Evolutionary conservation across 35 echinoderm and acorn worm species (phyloP).

Genomic region (Apostichopus japonicus): DNA sequence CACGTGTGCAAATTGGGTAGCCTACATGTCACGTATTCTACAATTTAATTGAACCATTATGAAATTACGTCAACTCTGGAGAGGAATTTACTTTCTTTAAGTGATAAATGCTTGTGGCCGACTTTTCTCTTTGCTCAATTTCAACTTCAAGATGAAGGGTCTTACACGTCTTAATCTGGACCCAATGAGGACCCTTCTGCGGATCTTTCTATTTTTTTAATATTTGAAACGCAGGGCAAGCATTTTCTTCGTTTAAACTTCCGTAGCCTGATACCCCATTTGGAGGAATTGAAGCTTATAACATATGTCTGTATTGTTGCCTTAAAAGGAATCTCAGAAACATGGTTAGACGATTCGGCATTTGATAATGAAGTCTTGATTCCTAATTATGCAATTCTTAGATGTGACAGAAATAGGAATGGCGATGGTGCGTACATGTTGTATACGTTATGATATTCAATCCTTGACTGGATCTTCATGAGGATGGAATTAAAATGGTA

Average conservation of each 20-base stretch:
- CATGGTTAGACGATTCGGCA: constrained; percentile 32
- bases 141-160: no score
- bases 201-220: neutral
- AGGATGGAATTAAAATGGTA: no score
- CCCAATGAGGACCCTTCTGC: neutral
- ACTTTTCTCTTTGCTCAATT: neutral
- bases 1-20: neutral
- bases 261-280: constrained; percentile 31
- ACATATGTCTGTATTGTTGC: neutral
- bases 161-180: neutral
- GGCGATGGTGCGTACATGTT: constrained; percentile 10
- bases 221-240: constrained; percentile 11
- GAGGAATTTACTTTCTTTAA: no score
- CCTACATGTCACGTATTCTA: neutral
- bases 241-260: constrained; percentile 52
- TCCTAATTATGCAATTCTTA: constrained; percentile 27
- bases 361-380: neutral
- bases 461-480: neutral
- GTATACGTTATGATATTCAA: neutral
- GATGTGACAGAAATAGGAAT: constrained; percentile 23
- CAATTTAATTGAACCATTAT: neutral
- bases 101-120: neutral
- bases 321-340: constrained; percentile 34
- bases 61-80: no score
- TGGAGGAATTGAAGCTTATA: constrained; percentile 19